Evolutionary conservation across 2,797 vertebrate species (phyloP).

Genomic region (Lutjanus argentimaculatus): DNA sequence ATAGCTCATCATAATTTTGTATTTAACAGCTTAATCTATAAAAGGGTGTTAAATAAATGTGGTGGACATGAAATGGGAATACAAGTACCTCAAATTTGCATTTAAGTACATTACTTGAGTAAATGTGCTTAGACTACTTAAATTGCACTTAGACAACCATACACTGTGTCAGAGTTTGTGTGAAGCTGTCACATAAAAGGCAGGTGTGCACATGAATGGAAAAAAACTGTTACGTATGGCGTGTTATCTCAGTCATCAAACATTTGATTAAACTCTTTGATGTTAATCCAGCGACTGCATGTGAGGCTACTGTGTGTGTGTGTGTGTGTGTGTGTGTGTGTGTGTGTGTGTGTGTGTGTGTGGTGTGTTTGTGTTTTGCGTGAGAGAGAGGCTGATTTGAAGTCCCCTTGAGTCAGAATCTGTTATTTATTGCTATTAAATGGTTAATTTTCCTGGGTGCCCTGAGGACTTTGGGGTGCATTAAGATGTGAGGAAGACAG

Average conservation of each 20-base stretch:
- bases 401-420: slow-evolving; percentile 78
- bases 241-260: slow-evolving; percentile 55
- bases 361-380: slow-evolving; percentile 23
- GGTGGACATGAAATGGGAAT: neutral
- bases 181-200: slow-evolving; percentile 7
- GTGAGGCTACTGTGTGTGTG: slow-evolving; percentile 26
- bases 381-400: slow-evolving; percentile 73
- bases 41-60: neutral
- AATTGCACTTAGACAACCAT: no score
- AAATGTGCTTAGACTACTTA: slow-evolving; percentile 7
- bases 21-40: neutral
- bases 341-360: slow-evolving; percentile 35
- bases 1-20: neutral
- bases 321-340: slow-evolving; percentile 32
- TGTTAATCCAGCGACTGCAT: slow-evolving; percentile 21
- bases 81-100: slow-evolving; percentile 4
- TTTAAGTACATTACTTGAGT: neutral
- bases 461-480: slow-evolving; percentile 81
- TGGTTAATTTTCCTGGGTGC: slow-evolving; percentile 83
- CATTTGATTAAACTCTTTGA: slow-evolving; percentile 61
- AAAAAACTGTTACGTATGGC: slow-evolving; percentile 40
- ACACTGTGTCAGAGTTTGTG: neutral
- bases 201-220: slow-evolving; percentile 7
- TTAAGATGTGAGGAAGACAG: slow-evolving; percentile 81
- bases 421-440: slow-evolving; percentile 88